Evolutionary conservation across 2,113 vertebrate genomes (phyloP), one percentile per base, ranked within the genome.

Genomic region (Eptesicus fuscus): DNA sequence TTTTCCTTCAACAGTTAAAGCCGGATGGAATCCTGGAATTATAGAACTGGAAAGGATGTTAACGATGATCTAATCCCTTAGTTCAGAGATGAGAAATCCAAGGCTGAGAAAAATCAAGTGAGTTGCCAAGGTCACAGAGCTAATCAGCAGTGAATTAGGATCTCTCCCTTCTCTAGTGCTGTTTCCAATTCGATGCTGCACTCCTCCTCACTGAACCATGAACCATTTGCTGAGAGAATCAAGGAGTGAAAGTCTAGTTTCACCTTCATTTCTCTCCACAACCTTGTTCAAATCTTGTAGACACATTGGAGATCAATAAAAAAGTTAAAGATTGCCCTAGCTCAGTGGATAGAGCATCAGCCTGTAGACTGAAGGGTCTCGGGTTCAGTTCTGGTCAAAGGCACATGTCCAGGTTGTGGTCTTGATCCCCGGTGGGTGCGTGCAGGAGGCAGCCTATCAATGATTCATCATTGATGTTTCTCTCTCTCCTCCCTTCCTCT

Each of bases 1-100:
- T 65, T 65, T 47, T 93, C 61, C 95, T 90, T 83, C 59, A 85
- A 25, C 32, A 70, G 47, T 95, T 92, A 90, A 91, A 96, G 78
- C 61, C 49, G 49, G 61, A 78, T 42, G 76, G 83, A 32, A 42
- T 74, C 82, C 47, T 94, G 88, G 85, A 74, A 65, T 49, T 94
- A 90, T 53, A 80, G 67, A 77, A 65, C 51, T 73, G 65, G 78
- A 90, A 88, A 73, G 37, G 42, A 76, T 95, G 35, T 71, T 80
- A 51, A 69, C n/a, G 71, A 49, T 88, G 51, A 59, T 59, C 73
- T 84, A 40, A 74, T 65, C 9, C 32, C 49, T 92, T 44, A n/a
- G n/a, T 94, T 93, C 83, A 84, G 82, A 28, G 77, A 85, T 79
- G 88, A 92, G 85, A 74, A 91, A 20, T 83, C 74, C 70, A 56